phyloP scores from a whole-genome alignment of 64 coral and sea anemone genomes.

The Porites lutea region DNA sequence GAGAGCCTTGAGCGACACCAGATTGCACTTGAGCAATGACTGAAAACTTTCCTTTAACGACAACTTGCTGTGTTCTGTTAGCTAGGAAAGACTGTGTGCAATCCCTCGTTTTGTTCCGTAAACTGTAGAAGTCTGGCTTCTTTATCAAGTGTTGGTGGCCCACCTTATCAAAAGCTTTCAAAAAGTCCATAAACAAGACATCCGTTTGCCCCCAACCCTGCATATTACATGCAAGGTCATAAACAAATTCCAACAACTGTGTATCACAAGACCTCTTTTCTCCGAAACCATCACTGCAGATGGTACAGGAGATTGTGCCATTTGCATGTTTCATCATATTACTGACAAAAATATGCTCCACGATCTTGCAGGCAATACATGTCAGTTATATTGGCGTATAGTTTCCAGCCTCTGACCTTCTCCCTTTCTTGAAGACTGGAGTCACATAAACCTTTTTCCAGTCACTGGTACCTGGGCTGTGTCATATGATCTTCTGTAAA shows the following conservation, averaged over 20 bases:
- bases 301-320: too few species aligned
- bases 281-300: constrained; percentile 58
- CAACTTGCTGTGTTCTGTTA: background rate
- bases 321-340: too few species aligned
- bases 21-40: background rate
- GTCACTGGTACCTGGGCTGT: constrained; percentile 41
- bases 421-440: too few species aligned
- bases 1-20: background rate
- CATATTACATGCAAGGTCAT: constrained; percentile 19
- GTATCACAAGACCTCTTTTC: constrained; percentile 45
- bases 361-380: too few species aligned
- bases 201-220: constrained; percentile 6
- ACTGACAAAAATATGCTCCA: too few species aligned
- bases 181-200: constrained; percentile 19
- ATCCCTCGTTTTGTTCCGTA: too few species aligned
- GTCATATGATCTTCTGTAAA: constrained; percentile 59
- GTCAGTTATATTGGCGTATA: too few species aligned
- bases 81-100: background rate
- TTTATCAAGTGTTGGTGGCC: background rate
- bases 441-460: background rate
- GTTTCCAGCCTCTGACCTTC: too few species aligned
- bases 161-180: background rate
- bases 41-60: background rate
- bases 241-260: constrained; percentile 35
- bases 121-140: too few species aligned